Evolutionary conservation across 1,140 invertebrate species (phyloP).

Genomic region (Hirudo medicinalis): DNA sequence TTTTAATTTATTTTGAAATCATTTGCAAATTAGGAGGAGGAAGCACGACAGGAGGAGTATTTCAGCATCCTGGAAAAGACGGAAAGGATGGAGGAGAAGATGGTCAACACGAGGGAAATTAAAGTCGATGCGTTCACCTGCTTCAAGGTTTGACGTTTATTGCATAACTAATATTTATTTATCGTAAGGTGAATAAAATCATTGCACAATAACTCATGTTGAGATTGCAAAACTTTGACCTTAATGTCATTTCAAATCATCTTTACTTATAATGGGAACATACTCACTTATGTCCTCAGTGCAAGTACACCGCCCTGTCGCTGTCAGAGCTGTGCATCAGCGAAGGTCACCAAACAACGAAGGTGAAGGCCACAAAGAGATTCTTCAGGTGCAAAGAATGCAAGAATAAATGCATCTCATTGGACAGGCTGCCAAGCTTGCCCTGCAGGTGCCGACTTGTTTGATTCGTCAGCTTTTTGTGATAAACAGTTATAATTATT

Average conservation of each 20-base stretch:
- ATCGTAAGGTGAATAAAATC: too few species aligned
- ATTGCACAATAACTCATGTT: too few species aligned
- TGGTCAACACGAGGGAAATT: conserved; percentile 68
- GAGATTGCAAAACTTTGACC: too few species aligned
- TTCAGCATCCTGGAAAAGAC: conserved; percentile 75
- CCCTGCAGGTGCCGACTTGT: conserved; percentile 46
- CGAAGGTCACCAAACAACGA: conserved; percentile 60
- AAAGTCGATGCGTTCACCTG: conserved; percentile 74
- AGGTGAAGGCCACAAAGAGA: conserved; percentile 61
- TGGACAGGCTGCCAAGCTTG: conserved; percentile 60
- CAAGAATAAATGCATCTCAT: conserved; percentile 60
- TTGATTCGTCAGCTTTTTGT: neutral
- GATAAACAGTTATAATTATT: neutral
- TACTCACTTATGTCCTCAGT: too few species aligned
- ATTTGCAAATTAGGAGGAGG: conserved; percentile 44
- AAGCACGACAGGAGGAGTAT: conserved; percentile 66
- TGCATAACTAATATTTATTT: neutral
- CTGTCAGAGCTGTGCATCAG: conserved; percentile 68
- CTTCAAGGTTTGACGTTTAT: conserved; percentile 44
- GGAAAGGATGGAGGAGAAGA: conserved; percentile 81
- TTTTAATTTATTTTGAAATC: conserved; percentile 26
- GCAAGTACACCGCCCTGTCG: conserved; percentile 75
- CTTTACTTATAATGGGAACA: too few species aligned
- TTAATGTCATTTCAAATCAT: too few species aligned
- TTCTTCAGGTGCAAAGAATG: conserved; percentile 83